A percentile compares a stretch with the other conserved stretches of the same genome.
Conservation (phyloP, 64 coral and sea anemone genomes). For the Exaiptasia diaphana region DNA sequence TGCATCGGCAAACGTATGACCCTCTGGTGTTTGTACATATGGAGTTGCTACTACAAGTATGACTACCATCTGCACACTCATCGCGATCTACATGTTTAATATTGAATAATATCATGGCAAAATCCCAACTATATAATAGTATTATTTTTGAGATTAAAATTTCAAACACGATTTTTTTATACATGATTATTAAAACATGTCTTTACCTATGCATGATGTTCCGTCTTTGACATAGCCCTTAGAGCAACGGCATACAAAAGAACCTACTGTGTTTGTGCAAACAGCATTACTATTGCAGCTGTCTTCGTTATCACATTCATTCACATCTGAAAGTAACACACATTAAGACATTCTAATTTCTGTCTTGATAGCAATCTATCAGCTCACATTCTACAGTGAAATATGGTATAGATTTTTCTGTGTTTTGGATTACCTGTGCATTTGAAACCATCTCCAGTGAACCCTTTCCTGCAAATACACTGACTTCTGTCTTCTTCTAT, state of each 20-base stretch:
- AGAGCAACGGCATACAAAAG: conserved; percentile 45
- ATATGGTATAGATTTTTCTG: too few relatives aligned
- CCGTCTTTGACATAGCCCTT: conserved; percentile 57
- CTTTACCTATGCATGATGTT: conserved; percentile 26
- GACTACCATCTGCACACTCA: neutral
- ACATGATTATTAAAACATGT: too few relatives aligned
- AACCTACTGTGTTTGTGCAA: conserved; percentile 60
- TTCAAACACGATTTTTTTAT: too few relatives aligned
- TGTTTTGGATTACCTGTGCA: conserved; percentile 53
- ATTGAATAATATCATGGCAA: too few relatives aligned
- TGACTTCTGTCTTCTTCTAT: neutral
- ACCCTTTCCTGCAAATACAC: conserved; percentile 26
- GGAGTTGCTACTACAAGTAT: neutral
- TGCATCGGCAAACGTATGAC: neutral
- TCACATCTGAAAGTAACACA: too few relatives aligned
- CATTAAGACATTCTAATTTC: too few relatives aligned
- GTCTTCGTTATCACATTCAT: too few relatives aligned
- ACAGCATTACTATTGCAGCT: conserved; percentile 27
- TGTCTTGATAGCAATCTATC: too few relatives aligned
- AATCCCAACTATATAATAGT: too few relatives aligned
- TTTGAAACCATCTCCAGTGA: conserved; percentile 12
- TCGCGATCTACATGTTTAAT: too few relatives aligned
- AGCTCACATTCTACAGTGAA: too few relatives aligned
- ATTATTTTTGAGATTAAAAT: too few relatives aligned
- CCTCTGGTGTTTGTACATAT: neutral